Evolutionary conservation across 2,888 invertebrate species (phyloP), one percentile per base, ranked within the genome.

Genomic region (Epirrhoe tristata): DNA sequence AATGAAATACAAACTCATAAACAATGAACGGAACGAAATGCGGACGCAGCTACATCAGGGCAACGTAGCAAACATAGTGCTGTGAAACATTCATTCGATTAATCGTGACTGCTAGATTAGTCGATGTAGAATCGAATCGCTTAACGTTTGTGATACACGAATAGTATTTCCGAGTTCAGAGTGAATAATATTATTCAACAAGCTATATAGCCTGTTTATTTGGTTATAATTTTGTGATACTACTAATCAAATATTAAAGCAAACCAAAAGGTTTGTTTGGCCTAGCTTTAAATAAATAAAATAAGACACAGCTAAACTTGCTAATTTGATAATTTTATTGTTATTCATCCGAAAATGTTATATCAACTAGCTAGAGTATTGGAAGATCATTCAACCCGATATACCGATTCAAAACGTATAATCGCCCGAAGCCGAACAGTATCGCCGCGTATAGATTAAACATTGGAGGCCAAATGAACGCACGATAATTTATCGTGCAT

Each of bases 381-480:
- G 51, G 48, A 58, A 61, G 54, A 64, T 65, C 43, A 70, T 71
- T 60, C 60, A 65, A 66, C 72, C 68, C 70, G 70, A 70, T 72
- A 69, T 53, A 70, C 63, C 78, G 78, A 82, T 79, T 79, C 80
- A 74, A 82, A 83, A 84, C 82, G 79, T 81, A 82, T 82, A 85
- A 86, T 82, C 80, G 87, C 85, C 84, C 73, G 74, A 76, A 81
- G 86, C 86, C 77, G 82, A 80, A 84, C 84, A 79, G 84, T 88
- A 87, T 86, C 87, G 85, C 78, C 87, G 84, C 77, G 68, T 64
- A 88, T 91, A 93, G 92, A 93, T 93, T 93, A 93, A 93, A 93
- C 93, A 93, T 90, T 90, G 90, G 83, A 88, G 84, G 86, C 88
- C 87, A 93, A 93, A 93, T 93, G 93, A 93, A 93, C 93, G 91